These are phyloP conservation scores for Hyperoplus lanceolatus DNA, from an alignment of 2,797 vertebrate genomes.

Conservation along the genomic window DNA sequence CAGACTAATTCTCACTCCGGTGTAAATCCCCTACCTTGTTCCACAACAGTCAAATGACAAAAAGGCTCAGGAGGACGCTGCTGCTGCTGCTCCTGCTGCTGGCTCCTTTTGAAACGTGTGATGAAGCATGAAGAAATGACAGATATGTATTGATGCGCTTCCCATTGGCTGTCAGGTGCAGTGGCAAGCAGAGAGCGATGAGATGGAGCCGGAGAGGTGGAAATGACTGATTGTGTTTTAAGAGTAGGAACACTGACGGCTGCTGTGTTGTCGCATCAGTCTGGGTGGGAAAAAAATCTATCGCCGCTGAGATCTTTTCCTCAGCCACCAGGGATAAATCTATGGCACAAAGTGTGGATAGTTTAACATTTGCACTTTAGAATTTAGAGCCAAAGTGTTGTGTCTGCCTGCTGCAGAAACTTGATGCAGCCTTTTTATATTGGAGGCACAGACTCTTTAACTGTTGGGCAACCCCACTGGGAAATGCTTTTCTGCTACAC, in stretches of 20 bases:
- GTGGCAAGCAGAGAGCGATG: constrained; percentile 16
- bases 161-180: constrained; percentile 17
- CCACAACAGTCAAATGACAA: constrained; percentile 19
- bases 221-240: constrained; percentile 30
- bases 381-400: constrained; percentile 19
- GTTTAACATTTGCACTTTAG: constrained; percentile 19
- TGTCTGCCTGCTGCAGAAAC: constrained; percentile 17
- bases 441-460: constrained; percentile 16
- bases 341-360: constrained; percentile 3
- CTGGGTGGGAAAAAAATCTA: not conserved
- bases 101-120: not conserved
- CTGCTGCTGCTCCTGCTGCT: not conserved
- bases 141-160: constrained; percentile 16
- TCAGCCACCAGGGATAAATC: constrained; percentile 3
- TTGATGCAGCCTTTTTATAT: constrained; percentile 13
- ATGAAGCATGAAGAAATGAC: constrained; percentile 21
- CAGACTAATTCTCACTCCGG: constrained; percentile 65
- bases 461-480: not conserved
- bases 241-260: constrained; percentile 14
- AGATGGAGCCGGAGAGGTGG: not conserved
- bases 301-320: not conserved
- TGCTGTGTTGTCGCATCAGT: constrained; percentile 17
- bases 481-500: constrained; percentile 16
- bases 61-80: constrained; percentile 4
- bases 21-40: constrained; percentile 15